These are phyloP conservation scores for Augochlora pura DNA, from an alignment of 1,140 invertebrate genomes.

Conservation along the genomic window DNA sequence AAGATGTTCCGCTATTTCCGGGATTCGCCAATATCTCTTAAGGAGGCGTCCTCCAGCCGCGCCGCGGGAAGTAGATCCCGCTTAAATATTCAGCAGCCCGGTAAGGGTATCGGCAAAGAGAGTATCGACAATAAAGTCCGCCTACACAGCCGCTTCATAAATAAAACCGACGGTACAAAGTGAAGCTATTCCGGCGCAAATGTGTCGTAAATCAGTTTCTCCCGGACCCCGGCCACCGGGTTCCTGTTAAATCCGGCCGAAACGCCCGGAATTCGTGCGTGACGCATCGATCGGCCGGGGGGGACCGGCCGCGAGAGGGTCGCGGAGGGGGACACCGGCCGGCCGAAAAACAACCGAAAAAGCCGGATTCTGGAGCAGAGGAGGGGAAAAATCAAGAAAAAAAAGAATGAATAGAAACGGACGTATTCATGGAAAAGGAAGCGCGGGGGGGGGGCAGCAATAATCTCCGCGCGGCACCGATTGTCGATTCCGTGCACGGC, in stretches of 20 bases:
- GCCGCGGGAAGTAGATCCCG: not conserved
- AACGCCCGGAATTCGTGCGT: not conserved
- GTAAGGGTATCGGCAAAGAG: not conserved
- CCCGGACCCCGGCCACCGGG: not conserved
- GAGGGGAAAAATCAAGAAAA: not conserved
- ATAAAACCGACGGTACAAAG: slow-evolving; percentile 9
- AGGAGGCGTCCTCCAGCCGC: not conserved
- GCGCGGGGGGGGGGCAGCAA: not conserved
- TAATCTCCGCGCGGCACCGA: slow-evolving; percentile 49
- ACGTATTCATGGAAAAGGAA: not conserved
- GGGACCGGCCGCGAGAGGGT: not conserved
- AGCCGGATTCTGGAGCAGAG: no score
- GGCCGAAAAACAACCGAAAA: no score
- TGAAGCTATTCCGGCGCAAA: not conserved
- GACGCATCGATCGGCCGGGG: slow-evolving; percentile 17
- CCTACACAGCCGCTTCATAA: slow-evolving; percentile 2
- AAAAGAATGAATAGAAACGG: not conserved
- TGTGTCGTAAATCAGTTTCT: slow-evolving; percentile 6
- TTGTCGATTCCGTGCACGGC: slow-evolving; percentile 55
- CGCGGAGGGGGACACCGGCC: not conserved
- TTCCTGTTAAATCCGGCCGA: not conserved
- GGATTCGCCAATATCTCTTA: not conserved
- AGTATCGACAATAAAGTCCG: slow-evolving; percentile 4
- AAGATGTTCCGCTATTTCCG: not conserved
- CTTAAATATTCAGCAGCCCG: slow-evolving; percentile 4